Base-by-base conservation (phyloP, 2,888 invertebrate genomes). In the Micoletzkya japonica region DNA sequence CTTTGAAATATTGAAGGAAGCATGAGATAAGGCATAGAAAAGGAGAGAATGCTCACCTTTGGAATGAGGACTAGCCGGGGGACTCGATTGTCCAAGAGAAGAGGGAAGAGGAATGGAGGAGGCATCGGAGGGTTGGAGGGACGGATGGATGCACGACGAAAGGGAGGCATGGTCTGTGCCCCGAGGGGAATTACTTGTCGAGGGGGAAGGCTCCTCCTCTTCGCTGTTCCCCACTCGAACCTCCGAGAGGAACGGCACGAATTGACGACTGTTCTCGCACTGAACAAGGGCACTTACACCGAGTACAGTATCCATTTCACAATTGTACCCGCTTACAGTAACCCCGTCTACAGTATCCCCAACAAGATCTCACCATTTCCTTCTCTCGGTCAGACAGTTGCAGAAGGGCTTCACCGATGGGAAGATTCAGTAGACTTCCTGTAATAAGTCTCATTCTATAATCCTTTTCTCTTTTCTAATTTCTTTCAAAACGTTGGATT, bases 371-470 rank as follows among this genome's bases (percentile, higher is more conserved):
- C 44, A 28, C 44, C 56, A n/a, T 28, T 32, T 17, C 39, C 58
- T 20, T 20, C 49, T 71, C 68, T 30, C 70, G 69, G 14, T 72
- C 71, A 4, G 56, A 37, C 49, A 74, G 36, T 52, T 85, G 85
- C 1, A 85, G 71, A 80, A 85, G 81, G 14, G 82, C 84, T 68
- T 85, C 85, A 14, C 85, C 85, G 54, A 85, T 83, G 10, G 82
- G 83, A 54, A 85, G 64, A 60, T 82, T 78, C 37, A 82, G 30
- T 0, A 34, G 30, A 34, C 49, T 26, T 24, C 24, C 49, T 3
- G 37, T n/a, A n/a, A n/a, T n/a, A n/a, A n/a, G n/a, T n/a, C n/a
- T n/a, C n/a, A n/a, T n/a, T n/a, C n/a, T n/a, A n/a, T n/a, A n/a
- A n/a, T n/a, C n/a, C n/a, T n/a, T n/a, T n/a, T n/a, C n/a, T n/a